Percentiles rank a stretch among this genome's conserved stretches.
phyloP scores from a whole-genome alignment of 2,888 invertebrate genomes.

The Caenorhabditis uteleia region DNA sequence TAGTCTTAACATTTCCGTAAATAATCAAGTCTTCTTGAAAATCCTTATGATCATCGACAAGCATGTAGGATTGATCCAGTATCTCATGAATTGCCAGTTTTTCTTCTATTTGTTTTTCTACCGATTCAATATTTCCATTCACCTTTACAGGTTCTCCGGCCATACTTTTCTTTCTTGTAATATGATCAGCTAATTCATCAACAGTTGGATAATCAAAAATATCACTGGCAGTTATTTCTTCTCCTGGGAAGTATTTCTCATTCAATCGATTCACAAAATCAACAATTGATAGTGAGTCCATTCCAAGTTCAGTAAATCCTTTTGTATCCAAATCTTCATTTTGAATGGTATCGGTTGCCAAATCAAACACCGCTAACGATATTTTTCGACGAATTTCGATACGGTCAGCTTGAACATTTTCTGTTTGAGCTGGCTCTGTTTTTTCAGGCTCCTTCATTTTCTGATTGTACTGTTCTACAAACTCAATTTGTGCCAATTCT shows the following conservation, averaged over 20 bases:
- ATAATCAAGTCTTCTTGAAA: background rate
- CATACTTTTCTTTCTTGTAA: constrained; percentile 24
- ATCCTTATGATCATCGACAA: background rate
- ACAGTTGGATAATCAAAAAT: constrained; percentile 54
- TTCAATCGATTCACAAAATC: constrained; percentile 60
- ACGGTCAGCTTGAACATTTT: constrained; percentile 8
- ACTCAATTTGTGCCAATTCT: constrained; percentile 34
- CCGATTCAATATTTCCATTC: background rate
- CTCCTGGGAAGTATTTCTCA: constrained; percentile 37
- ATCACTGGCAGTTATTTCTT: constrained; percentile 47
- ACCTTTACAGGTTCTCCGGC: background rate
- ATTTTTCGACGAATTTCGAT: constrained; percentile 24
- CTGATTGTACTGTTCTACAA: constrained; percentile 21
- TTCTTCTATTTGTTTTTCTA: constrained; percentile 1
- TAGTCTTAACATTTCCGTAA: background rate
- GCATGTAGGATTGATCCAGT: constrained; percentile 8
- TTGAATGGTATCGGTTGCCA: constrained; percentile 33
- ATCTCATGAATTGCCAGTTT: background rate
- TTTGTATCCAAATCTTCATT: constrained; percentile 23
- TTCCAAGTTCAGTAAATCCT: constrained; percentile 61
- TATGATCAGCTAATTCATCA: constrained; percentile 38
- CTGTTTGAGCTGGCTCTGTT: background rate
- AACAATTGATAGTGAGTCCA: constrained; percentile 62
- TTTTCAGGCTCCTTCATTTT: constrained; percentile 8
- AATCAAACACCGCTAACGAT: constrained; percentile 20